These are phyloP conservation scores for Lethenteron camtschaticum DNA, from an alignment of 2,113 vertebrate genomes.

Conservation along the genomic window DNA sequence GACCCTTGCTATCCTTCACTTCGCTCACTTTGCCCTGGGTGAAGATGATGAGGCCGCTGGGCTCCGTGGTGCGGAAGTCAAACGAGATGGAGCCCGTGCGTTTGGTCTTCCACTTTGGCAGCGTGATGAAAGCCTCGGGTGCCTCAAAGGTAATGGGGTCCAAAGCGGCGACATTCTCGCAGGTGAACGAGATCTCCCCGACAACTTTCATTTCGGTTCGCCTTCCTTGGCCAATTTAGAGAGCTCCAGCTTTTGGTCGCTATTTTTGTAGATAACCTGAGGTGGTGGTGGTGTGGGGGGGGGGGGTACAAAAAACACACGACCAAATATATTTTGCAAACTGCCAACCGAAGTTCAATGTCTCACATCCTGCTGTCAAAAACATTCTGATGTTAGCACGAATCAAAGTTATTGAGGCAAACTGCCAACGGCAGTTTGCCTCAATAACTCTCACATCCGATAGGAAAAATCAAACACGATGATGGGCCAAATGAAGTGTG, in stretches of 20 bases:
- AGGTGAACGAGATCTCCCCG: slow-evolving; percentile 60
- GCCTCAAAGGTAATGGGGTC: slow-evolving; percentile 64
- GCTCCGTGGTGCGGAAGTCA: slow-evolving; percentile 65
- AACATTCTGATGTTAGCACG: too few species aligned
- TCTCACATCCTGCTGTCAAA: too few species aligned
- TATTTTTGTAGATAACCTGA: slow-evolving; percentile 87
- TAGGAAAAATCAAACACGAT: too few species aligned
- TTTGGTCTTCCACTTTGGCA: slow-evolving; percentile 52
- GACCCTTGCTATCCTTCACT: slow-evolving; percentile 67
- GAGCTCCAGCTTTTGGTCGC: slow-evolving; percentile 71
- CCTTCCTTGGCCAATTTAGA: slow-evolving; percentile 57
- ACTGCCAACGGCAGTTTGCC: too few species aligned
- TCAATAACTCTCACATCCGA: too few species aligned
- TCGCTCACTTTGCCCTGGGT: slow-evolving; percentile 80
- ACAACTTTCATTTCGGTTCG: slow-evolving; percentile 57
- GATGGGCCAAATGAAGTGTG: too few species aligned
- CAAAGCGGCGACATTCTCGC: slow-evolving; percentile 51
- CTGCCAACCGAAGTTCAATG: too few species aligned
- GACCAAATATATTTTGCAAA: too few species aligned
- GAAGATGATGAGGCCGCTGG: slow-evolving; percentile 71
- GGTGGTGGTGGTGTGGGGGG: too few species aligned
- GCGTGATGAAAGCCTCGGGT: slow-evolving; percentile 37
- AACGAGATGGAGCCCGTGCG: slow-evolving; percentile 63
- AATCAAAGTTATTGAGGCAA: too few species aligned
- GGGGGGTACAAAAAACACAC: too few species aligned